Evolutionary conservation across 2,797 vertebrate species (phyloP).

Genomic region (Bovichtus diacanthus): DNA sequence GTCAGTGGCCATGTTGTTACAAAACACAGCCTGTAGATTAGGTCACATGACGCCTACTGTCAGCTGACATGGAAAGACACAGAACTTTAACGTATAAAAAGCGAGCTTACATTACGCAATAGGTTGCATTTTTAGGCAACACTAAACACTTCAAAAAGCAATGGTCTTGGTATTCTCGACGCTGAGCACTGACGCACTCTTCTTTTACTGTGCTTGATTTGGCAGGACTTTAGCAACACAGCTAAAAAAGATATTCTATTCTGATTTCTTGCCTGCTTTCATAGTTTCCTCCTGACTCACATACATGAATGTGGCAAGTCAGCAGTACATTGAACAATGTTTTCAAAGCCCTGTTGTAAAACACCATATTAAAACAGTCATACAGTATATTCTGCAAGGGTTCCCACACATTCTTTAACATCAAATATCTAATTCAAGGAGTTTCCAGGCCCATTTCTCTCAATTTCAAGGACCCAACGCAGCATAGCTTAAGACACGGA

Average conservation of each 20-base stretch:
- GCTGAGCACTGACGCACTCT: slow-evolving; percentile 15
- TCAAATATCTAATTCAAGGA: no score
- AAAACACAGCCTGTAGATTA: slow-evolving; percentile 36
- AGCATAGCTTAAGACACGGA: no score
- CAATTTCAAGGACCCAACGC: no score
- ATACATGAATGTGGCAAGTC: neutral
- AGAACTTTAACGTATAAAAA: slow-evolving; percentile 20
- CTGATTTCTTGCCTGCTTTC: neutral
- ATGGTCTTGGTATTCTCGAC: neutral
- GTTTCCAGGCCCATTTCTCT: no score
- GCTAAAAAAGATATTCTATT: neutral
- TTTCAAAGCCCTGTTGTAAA: neutral
- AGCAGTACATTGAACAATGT: neutral
- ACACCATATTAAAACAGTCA: neutral
- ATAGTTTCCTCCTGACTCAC: neutral
- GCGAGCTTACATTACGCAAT: slow-evolving; percentile 3
- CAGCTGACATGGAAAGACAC: slow-evolving; percentile 54
- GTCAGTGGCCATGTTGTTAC: slow-evolving; percentile 29
- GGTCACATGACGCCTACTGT: slow-evolving; percentile 55
- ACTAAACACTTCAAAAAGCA: neutral
- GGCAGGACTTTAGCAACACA: neutral
- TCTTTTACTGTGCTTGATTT: slow-evolving; percentile 1
- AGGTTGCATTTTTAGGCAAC: slow-evolving; percentile 13
- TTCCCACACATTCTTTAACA: no score
- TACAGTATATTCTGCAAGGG: neutral